A percentile compares a stretch with the other conserved stretches of the same genome.
These are phyloP conservation scores for Drosophila quadrilineata DNA, from an alignment of 1,140 invertebrate genomes.

Conservation along the genomic window DNA sequence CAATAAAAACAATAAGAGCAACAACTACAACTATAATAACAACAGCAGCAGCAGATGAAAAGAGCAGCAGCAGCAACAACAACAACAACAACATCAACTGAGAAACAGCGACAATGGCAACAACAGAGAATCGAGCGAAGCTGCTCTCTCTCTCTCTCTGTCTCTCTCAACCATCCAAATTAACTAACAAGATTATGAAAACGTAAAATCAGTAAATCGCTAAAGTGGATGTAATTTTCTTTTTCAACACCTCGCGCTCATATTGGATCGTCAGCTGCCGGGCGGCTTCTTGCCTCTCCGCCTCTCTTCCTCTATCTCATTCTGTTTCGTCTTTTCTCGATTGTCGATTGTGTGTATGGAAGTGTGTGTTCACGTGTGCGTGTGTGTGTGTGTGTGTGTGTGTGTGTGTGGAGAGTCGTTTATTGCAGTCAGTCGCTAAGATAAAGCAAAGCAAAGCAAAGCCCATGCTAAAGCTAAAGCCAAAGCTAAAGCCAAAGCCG, in stretches of 20 bases:
- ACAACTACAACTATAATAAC: too few relatives aligned
- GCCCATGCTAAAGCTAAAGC: too few relatives aligned
- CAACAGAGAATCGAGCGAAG: constrained; percentile 32
- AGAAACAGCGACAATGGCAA: too few relatives aligned
- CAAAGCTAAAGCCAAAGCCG: too few relatives aligned
- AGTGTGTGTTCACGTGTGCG: too few relatives aligned
- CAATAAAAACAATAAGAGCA: too few relatives aligned
- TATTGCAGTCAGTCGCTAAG: constrained; percentile 39
- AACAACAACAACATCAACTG: background rate
- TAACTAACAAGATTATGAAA: constrained; percentile 80
- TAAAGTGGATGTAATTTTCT: constrained; percentile 80
- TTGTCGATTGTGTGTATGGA: constrained; percentile 24
- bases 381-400: constrained; percentile 11
- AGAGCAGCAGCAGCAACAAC: background rate
- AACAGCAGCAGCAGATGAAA: too few relatives aligned
- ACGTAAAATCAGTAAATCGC: constrained; percentile 80
- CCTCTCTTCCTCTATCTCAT: background rate
- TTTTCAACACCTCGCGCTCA: constrained; percentile 78
- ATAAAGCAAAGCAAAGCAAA: too few relatives aligned
- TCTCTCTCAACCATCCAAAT: constrained; percentile 62
- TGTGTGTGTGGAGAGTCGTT: constrained; percentile 3
- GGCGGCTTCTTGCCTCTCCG: constrained; percentile 21
- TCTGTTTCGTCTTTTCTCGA: constrained; percentile 49
- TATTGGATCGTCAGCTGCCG: constrained; percentile 72
- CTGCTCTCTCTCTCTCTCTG: too few relatives aligned